Evolutionary conservation across 1,140 invertebrate genomes (phyloP).

Genomic region (Drosophila teissieri): DNA sequence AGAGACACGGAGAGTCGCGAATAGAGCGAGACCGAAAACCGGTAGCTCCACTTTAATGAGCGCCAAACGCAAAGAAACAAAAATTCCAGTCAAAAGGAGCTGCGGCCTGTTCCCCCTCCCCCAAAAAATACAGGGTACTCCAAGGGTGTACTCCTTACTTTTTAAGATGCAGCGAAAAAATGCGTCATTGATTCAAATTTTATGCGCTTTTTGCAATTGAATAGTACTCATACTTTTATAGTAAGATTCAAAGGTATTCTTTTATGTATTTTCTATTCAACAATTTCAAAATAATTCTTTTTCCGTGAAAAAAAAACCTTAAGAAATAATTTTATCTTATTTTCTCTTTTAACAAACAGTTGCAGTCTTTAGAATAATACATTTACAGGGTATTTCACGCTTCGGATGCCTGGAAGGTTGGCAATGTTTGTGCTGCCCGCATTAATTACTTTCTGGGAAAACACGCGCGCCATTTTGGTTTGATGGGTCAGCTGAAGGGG

Average conservation of each 20-base stretch:
- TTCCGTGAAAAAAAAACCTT: too few species aligned
- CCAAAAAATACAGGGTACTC: slow-evolving; percentile 13
- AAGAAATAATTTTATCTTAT: too few species aligned
- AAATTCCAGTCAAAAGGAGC: slow-evolving; percentile 25
- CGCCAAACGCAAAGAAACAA: slow-evolving; percentile 54
- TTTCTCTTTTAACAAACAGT: too few species aligned
- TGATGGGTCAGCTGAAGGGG: not conserved
- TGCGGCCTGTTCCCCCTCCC: slow-evolving; percentile 7
- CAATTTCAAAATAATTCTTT: too few species aligned
- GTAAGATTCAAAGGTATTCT: too few species aligned
- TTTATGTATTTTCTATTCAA: too few species aligned
- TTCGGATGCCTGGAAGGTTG: not conserved
- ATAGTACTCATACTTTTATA: too few species aligned
- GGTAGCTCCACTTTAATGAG: slow-evolving; percentile 70
- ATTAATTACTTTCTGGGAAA: slow-evolving; percentile 79
- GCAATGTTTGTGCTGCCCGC: slow-evolving; percentile 4
- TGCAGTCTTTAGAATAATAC: too few species aligned
- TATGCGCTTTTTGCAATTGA: too few species aligned
- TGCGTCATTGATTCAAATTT: not conserved
- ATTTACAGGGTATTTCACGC: not conserved
- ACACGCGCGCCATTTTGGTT: slow-evolving; percentile 67
- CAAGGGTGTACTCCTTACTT: not conserved
- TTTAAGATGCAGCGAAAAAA: not conserved
- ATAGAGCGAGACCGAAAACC: slow-evolving; percentile 49
- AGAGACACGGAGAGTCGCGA: not conserved